Conservation (phyloP, 2,113 vertebrate species). For the Atlantisia rogersi region DNA sequence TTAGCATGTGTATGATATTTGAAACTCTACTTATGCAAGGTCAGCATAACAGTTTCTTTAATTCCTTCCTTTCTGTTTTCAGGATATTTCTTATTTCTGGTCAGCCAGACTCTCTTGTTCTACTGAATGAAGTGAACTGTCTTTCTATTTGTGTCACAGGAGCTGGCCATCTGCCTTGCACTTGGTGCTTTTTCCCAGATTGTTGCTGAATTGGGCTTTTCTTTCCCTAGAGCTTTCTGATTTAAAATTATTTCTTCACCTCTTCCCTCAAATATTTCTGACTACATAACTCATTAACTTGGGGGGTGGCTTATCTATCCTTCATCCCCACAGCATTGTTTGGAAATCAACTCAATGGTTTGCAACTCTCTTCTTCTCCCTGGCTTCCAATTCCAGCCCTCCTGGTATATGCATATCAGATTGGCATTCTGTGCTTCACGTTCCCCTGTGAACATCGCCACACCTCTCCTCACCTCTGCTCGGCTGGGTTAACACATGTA, state of each 20-base stretch:
- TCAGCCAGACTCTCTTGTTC: background rate
- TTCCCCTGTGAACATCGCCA: background rate
- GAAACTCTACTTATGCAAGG: background rate
- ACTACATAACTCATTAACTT: background rate
- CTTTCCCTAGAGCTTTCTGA: background rate
- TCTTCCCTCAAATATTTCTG: background rate
- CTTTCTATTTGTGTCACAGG: background rate
- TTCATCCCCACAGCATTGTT: background rate
- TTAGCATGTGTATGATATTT: background rate
- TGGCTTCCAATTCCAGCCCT: background rate
- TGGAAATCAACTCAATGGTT: background rate
- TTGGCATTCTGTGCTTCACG: background rate
- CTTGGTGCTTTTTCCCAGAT: background rate
- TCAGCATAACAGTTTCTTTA: background rate
- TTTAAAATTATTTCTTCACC: background rate
- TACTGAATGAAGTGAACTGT: background rate
- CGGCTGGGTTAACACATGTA: background rate
- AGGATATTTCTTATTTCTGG: background rate
- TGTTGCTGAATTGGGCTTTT: background rate
- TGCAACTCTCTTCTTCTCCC: background rate
- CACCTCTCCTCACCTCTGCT: background rate
- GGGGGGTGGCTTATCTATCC: background rate
- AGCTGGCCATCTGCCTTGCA: background rate
- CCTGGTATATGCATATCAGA: background rate
- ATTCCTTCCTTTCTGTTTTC: background rate